Evolutionary conservation across 2,797 vertebrate species (phyloP).

Genomic region (Euphonia xanthogaster): DNA sequence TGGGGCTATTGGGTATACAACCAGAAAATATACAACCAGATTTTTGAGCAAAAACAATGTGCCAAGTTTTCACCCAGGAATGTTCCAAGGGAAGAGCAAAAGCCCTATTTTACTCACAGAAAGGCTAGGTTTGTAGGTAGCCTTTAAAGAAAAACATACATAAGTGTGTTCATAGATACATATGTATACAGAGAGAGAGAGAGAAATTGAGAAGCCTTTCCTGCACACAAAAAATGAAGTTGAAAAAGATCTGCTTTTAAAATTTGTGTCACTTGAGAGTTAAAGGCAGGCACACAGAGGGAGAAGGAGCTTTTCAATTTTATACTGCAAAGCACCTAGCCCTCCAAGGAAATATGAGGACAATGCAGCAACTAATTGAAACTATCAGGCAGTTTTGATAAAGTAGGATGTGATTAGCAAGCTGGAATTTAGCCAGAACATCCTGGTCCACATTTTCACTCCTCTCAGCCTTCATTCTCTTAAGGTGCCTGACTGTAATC

Average conservation of each 20-base stretch:
- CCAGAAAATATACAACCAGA: background rate
- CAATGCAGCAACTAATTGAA: background rate
- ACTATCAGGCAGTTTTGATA: constrained; percentile 3
- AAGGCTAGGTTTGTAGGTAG: background rate
- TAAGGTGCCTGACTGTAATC: background rate
- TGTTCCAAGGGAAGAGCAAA: background rate
- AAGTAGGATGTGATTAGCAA: constrained; percentile 8
- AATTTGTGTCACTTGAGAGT: background rate
- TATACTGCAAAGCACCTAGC: background rate
- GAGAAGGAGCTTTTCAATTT: constrained; percentile 3
- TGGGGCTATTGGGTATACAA: background rate
- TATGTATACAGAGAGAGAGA: background rate
- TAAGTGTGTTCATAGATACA: background rate
- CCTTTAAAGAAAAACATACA: background rate
- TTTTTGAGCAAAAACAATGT: background rate
- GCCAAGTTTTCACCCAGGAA: background rate
- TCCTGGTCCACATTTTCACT: background rate
- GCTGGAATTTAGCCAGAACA: constrained; percentile 1
- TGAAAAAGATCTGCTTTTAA: background rate
- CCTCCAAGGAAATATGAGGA: constrained; percentile 10
- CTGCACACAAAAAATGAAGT: background rate
- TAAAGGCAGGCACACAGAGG: background rate
- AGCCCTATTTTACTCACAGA: background rate
- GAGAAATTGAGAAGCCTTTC: background rate
- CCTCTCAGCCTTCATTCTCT: background rate